A percentile compares a stretch with the other conserved stretches of the same genome.
Conservation (phyloP, 1,140 invertebrate genomes). For the Aplysia californica region DNA sequence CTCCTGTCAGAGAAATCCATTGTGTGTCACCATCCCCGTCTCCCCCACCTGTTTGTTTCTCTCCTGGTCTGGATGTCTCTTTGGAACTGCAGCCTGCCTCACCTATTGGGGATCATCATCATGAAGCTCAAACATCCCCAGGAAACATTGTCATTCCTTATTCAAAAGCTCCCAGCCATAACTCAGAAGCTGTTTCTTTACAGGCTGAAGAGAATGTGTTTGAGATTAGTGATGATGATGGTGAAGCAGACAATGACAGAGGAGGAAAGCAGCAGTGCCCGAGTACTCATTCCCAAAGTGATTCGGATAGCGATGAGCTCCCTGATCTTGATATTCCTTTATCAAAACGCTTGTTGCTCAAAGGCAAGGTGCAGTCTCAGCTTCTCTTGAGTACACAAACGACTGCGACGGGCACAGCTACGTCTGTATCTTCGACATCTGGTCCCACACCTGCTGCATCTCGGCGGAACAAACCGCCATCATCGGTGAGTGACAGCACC, state of each 20-base stretch:
- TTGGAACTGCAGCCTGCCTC: background rate
- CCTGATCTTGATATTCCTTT: constrained; percentile 21
- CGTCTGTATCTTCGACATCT: background rate
- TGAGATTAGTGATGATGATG: constrained; percentile 24
- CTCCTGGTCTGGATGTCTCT: background rate
- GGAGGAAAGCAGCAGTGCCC: too few relatives aligned
- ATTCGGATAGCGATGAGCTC: constrained; percentile 20
- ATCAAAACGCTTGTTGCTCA: constrained; percentile 9
- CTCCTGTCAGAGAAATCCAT: too few relatives aligned
- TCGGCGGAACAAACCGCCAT: too few relatives aligned
- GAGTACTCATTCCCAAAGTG: too few relatives aligned
- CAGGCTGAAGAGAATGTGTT: background rate
- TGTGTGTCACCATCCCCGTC: constrained; percentile 4
- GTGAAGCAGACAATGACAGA: too few relatives aligned
- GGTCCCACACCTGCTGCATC: too few relatives aligned
- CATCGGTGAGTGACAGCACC: too few relatives aligned
- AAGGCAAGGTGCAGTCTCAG: background rate
- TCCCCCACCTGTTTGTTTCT: background rate
- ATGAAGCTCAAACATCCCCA: background rate
- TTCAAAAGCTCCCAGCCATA: background rate
- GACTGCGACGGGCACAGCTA: background rate
- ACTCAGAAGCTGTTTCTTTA: background rate
- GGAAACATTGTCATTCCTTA: background rate
- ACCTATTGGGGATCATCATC: background rate
- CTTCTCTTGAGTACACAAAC: background rate